Base-by-base conservation (phyloP, 2,113 vertebrate species). In the Ailuropoda melanoleuca region DNA sequence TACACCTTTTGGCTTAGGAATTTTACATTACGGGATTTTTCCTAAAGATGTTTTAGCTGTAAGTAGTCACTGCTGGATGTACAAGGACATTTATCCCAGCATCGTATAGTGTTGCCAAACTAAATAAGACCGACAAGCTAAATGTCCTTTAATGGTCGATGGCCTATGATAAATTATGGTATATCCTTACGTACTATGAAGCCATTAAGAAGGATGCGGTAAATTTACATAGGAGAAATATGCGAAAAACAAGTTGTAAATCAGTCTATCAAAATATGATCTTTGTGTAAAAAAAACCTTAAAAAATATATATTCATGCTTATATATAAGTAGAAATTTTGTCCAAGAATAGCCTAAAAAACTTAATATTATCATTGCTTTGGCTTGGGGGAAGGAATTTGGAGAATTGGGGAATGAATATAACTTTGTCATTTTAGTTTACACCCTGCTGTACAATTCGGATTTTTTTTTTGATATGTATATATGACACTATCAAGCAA, bases 1-100 rank as follows among this genome's bases (percentile, higher is more conserved):
- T 96, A 37, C 14, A 17, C 19, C 15, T 24, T 87, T 96, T 87
- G 72, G 53, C 46, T 37, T 14, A 80, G 62, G 90, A 96, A 82
- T 89, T 98, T 53, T 60, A 26, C 55, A 23, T 89, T 90, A 90
- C 62, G 43, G 62, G 96, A 43, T 46, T 95, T 93, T 91, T 48
- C 37, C 3, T 91, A 70, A 96, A 88, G 34, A 56, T 70, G 17
- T 4, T 8, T 92, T 88, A 84, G 39, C 23, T 94, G 10, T 34
- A 56, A 81, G 19, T 94, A 50, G 92, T 96, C 29, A 53, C 7
- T 95, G 70, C 78, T 89, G 80, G 70, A 19, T 87, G 12, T 68
- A 29, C 19, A 90, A 48, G 34, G 6, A 48, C 80, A 60, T 56
- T 90, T 15, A 53, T 88, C 34, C 58, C 3, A 55, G 19, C n/a